phyloP scores from a whole-genome alignment of 2,113 vertebrate species.

The chimpanzee (Pan troglodytes) region NHGRI_mPanTro3-v2.1_pri NC_072398.2:220363001-220363500 shows the following conservation, averaged over 20 bases:
- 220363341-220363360: neutral
- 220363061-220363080: neutral
- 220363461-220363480: neutral
- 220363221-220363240: rapidly evolving
- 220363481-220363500: neutral
- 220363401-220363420: slow-evolving; percentile 60
- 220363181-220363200: neutral
- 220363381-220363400: slow-evolving; percentile 58
- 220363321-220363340: neutral
- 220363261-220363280: neutral
- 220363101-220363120: neutral
- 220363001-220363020: neutral
- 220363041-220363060: no score
- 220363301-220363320: neutral
- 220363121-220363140: neutral
- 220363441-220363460: neutral
- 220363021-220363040: neutral
- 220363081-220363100: neutral
- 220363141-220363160: neutral
- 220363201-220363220: rapidly evolving
- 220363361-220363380: neutral
- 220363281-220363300: neutral
- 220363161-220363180: rapidly evolving
- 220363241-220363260: rapidly evolving
- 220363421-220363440: slow-evolving; percentile 73